Evolutionary conservation across 2,797 vertebrate species (phyloP).

Genomic region (Hyperoplus lanceolatus): DNA sequence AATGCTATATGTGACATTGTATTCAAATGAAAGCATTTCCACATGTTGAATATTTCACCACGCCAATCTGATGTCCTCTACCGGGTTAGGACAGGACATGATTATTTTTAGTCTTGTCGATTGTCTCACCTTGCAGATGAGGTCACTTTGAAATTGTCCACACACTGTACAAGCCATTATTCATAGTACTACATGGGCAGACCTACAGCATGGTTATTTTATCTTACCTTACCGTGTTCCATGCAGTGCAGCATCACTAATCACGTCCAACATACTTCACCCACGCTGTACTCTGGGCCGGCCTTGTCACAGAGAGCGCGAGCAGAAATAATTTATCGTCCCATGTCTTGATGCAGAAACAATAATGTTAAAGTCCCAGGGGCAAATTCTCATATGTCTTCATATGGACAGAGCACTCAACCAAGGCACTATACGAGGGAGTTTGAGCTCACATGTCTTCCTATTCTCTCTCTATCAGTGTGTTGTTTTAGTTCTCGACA

Average conservation of each 20-base stretch:
- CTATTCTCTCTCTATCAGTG: too few species aligned
- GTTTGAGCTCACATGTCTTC: neutral
- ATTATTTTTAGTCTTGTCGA: conserved; percentile 3
- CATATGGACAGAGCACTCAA: conserved; percentile 29
- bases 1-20: neutral
- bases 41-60: conserved; percentile 11
- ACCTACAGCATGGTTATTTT: conserved; percentile 36
- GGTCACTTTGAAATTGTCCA: conserved; percentile 42
- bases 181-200: conserved; percentile 20
- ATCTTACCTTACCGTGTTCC: conserved; percentile 27
- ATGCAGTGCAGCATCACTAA: conserved; percentile 43
- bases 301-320: conserved; percentile 58
- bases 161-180: conserved; percentile 23
- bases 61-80: neutral
- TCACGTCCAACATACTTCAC: conserved; percentile 37
- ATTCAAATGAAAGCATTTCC: neutral
- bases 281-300: conserved; percentile 28
- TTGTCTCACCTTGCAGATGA: conserved; percentile 27
- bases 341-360: conserved; percentile 55
- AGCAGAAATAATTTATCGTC: conserved; percentile 64
- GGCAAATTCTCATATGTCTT: conserved; percentile 46
- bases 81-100: neutral
- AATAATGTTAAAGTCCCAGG: conserved; percentile 45
- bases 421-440: neutral
- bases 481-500: too few species aligned